Evolutionary conservation across 1,140 invertebrate genomes (phyloP), one percentile per base, ranked within the genome.

Genomic region (Trichomalopsis sarcophagae): DNA sequence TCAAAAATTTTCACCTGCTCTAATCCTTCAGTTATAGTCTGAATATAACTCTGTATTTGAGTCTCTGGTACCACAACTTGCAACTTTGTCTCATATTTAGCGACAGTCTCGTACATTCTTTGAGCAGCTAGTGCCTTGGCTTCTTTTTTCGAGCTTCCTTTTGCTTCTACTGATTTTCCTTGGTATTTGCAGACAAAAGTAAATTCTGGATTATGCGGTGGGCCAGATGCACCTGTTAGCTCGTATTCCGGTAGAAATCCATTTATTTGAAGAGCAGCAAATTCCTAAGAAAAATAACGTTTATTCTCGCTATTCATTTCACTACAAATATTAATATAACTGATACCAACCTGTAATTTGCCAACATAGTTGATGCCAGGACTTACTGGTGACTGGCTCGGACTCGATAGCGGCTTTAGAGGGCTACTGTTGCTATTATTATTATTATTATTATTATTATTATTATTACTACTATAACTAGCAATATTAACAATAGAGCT

Each of bases 131-230:
- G 3, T 2, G 11, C 0, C 30, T 79, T 79, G 1, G 50, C 30
- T n/a, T 79, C 77, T 66, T 79, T 79, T 79, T 79, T 79, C 2
- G 27, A 66, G 7, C 7, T 79, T 27, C 50, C 77, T n/a, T 55
- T 66, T 30, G 27, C 55, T 14, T 17, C 17, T 66, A 23, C 17
- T 36, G 13, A 9, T 2, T 33, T 7, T 14, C 21, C 55, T 36
- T 68, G 2, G 36, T 33, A 66, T 66, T 33, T 79, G 62, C 77
- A 79, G 30, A 40, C 17, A 33, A 14, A 13, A 33, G 27, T 62
- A 11, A 79, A 79, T 50, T 50, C 30, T 62, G 77, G 77, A 17
- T 62, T 36, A 66, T 79, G 77, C 11, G 7, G 13, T 36, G 55
- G 77, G 9, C 77, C 77, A 36, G 0, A 17, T 55, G 2, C 2